Evolutionary conservation across 92 coral and sea anemone species (phyloP).

Genomic region (Porites evermanni): DNA sequence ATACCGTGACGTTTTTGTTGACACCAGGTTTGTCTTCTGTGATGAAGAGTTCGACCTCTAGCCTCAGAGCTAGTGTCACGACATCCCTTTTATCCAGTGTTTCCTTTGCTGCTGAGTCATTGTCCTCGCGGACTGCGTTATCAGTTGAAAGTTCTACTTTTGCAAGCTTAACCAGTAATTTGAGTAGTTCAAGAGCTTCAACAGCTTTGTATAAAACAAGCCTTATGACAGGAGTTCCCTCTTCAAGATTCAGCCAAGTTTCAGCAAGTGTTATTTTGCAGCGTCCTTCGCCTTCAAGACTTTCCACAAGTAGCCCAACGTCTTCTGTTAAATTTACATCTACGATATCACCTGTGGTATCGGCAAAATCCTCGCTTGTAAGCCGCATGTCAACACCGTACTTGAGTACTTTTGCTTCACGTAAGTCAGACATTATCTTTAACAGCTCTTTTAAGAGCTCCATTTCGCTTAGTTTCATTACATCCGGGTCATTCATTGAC

Average conservation of each 20-base stretch:
- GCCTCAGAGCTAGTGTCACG: constrained; percentile 2
- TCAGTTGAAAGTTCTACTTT: constrained; percentile 1
- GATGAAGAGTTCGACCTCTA: background rate
- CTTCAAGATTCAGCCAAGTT: constrained; percentile 7
- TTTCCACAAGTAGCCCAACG: background rate
- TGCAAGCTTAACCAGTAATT: background rate
- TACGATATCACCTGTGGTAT: background rate
- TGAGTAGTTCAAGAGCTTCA: background rate
- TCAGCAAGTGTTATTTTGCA: background rate
- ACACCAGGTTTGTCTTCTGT: constrained; percentile 3
- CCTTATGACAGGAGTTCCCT: background rate
- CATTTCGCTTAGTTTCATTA: background rate
- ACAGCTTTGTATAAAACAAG: background rate
- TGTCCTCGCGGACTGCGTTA: constrained; percentile 7
- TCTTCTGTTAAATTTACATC: background rate
- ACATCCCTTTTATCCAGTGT: background rate
- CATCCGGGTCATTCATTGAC: constrained; percentile 8
- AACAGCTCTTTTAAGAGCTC: constrained; percentile 24
- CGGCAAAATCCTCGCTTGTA: background rate
- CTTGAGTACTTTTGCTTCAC: constrained; percentile 10
- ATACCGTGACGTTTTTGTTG: background rate
- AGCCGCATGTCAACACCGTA: constrained; percentile 23
- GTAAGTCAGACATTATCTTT: constrained; percentile 26
- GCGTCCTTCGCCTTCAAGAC: background rate
- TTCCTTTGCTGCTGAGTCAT: background rate